Evolutionary conservation across 2,888 invertebrate genomes (phyloP).

Genomic region (Siphlonurus alternatus): DNA sequence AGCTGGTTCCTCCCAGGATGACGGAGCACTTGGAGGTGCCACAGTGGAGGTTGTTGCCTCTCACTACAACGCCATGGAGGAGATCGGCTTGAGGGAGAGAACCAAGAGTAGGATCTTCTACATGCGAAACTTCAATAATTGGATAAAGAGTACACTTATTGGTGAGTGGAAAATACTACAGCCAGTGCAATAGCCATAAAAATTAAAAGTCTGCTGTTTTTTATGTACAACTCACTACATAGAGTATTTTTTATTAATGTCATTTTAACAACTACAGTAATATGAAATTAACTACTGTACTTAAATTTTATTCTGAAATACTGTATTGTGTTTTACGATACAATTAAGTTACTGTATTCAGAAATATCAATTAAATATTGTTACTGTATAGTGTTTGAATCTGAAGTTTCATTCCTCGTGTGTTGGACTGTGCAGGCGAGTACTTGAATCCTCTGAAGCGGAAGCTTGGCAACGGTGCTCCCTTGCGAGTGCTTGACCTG

Average conservation of each 20-base stretch:
- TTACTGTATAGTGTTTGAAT: too few relatives aligned
- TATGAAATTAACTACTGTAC: too few relatives aligned
- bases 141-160: constrained; percentile 94
- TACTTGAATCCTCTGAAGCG: constrained; percentile 46
- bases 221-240: neutral
- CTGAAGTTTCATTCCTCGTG: too few relatives aligned
- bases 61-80: constrained; percentile 84
- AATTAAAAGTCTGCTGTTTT: neutral
- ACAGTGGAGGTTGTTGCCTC: constrained; percentile 49
- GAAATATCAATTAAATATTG: too few relatives aligned
- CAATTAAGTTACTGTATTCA: too few relatives aligned
- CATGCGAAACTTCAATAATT: constrained; percentile 96
- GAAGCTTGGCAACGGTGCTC: constrained; percentile 42
- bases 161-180: constrained; percentile 48
- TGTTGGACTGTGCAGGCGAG: constrained; percentile 25
- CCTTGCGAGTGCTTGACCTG: constrained; percentile 70
- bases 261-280: neutral
- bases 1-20: neutral
- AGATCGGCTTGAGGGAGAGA: constrained; percentile 62
- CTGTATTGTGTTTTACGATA: too few relatives aligned
- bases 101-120: constrained; percentile 81
- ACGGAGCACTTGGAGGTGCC: neutral
- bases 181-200: neutral
- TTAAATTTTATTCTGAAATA: too few relatives aligned
- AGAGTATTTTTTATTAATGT: too few relatives aligned